Base-by-base conservation (phyloP, 2,888 invertebrate genomes). In the Smittia sp. region DNA sequence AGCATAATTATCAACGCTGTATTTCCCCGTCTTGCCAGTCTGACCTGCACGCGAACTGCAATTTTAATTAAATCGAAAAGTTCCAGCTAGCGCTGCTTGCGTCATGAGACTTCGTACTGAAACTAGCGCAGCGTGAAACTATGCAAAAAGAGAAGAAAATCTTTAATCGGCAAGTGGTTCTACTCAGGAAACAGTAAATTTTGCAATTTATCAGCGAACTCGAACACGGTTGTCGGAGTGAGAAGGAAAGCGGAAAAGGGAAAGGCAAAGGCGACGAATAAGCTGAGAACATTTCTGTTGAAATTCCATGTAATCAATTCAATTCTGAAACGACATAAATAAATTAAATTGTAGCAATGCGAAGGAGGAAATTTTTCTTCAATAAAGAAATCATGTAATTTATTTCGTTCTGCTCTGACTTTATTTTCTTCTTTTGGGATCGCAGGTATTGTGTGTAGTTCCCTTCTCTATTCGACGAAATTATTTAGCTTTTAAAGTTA, bases 291-390 rank as follows among this genome's bases (percentile, higher is more conserved):
- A n/a, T 52, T 46, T 68, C 52, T 68, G 24, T 46, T 68, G 41
- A 68, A 68, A 52, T 68, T 68, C 22, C 39, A 22, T 46, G 24
- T 68, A 68, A 68, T 52, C 68, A 68, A 68, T 68, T 68, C 68
- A 68, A 41, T 68, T 46, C 46, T 46, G 15, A 11, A 68, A 52
- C 68, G 68, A 68, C 68, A 68, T 68, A 46, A 68, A 68, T 68
- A 68, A 68, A 68, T 68, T 68, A 41, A 46, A 41, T 18, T 46
- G 25, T 15, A 9, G 46, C 24, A 46, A 41, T 38, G 15, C 25
- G 15, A 18, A 65, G 4, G n/a, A 15, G 13, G 22, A 52, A 24
- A 46, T 6, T 46, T 46, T n/a, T 46, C n/a, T n/a, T 13, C 46
- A n/a, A 46, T 46, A 46, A 22, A 54, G 62, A 41, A 67, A 67